Evolutionary conservation across 2,888 invertebrate genomes (phyloP).

Genomic region (Microctonus brassicae): DNA sequence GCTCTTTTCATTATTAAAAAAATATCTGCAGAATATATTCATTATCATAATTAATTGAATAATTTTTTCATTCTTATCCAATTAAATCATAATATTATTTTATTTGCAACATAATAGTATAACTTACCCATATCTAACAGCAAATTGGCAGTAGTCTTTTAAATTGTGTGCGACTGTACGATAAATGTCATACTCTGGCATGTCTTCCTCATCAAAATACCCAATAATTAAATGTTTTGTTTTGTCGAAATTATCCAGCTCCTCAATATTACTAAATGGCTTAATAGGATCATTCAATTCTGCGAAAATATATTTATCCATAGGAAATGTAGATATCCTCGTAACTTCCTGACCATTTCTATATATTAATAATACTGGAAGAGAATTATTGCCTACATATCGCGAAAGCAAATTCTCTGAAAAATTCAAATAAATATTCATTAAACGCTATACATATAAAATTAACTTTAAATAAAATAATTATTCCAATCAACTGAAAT

Average conservation of each 20-base stretch:
- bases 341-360: conserved; percentile 91
- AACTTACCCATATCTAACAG: conserved; percentile 87
- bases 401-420: conserved; percentile 80
- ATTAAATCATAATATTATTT: neutral
- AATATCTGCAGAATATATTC: neutral
- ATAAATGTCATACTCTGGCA: conserved; percentile 85
- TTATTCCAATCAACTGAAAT: conserved; percentile 57
- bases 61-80: neutral
- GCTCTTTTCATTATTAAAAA: conserved; percentile 74
- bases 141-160: conserved; percentile 96
- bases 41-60: neutral
- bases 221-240: conserved; percentile 89
- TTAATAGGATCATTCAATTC: conserved; percentile 89
- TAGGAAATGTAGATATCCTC: conserved; percentile 87
- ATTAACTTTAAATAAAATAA: neutral
- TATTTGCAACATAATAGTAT: neutral
- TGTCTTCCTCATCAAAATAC: conserved; percentile 87
- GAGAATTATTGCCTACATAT: conserved; percentile 96
- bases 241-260: conserved; percentile 82
- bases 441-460: neutral
- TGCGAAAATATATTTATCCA: conserved; percentile 88
- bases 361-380: conserved; percentile 96
- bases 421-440: neutral
- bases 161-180: conserved; percentile 87
- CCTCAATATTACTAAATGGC: conserved; percentile 81